Evolutionary conservation across 2,113 vertebrate species (phyloP).

Genomic region (Lophotis ruficrista): DNA sequence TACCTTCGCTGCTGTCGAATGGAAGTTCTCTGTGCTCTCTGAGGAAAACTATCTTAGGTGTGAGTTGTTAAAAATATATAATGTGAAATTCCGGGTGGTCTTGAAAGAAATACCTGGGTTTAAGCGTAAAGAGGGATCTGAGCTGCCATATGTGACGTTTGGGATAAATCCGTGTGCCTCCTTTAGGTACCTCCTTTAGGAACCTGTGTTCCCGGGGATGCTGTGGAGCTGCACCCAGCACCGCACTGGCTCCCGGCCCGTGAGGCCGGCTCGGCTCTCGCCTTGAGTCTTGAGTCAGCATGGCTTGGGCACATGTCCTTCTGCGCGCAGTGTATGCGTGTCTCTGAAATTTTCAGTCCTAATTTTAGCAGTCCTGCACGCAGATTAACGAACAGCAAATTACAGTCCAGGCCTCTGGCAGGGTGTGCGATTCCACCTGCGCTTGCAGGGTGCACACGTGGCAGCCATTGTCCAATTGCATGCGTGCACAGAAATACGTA

Average conservation of each 20-base stretch:
- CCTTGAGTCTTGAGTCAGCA: rapidly evolving
- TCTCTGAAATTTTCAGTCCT: not conserved
- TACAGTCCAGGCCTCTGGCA: not conserved
- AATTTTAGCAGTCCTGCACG: not conserved
- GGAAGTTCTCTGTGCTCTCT: too few species aligned
- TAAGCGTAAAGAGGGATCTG: too few species aligned
- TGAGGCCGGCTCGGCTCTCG: not conserved
- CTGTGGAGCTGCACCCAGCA: not conserved
- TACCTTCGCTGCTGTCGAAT: rapidly evolving
- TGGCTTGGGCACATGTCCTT: rapidly evolving
- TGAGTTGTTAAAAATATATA: not conserved
- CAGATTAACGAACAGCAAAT: not conserved
- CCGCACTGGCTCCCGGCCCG: too few species aligned
- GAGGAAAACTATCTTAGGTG: rapidly evolving
- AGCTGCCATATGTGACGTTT: not conserved
- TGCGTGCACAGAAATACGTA: rapidly evolving
- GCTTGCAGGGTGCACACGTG: not conserved
- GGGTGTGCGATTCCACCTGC: not conserved
- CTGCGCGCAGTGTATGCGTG: rapidly evolving
- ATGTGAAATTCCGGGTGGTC: not conserved
- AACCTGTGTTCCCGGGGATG: rapidly evolving
- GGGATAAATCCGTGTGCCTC: rapidly evolving
- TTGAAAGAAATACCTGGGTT: too few species aligned
- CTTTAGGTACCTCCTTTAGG: not conserved
- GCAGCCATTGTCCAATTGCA: rapidly evolving